Evolutionary conservation across 2,797 vertebrate species (phyloP), one percentile per base, ranked within the genome.

Genomic region (Oreochromis grahami): DNA sequence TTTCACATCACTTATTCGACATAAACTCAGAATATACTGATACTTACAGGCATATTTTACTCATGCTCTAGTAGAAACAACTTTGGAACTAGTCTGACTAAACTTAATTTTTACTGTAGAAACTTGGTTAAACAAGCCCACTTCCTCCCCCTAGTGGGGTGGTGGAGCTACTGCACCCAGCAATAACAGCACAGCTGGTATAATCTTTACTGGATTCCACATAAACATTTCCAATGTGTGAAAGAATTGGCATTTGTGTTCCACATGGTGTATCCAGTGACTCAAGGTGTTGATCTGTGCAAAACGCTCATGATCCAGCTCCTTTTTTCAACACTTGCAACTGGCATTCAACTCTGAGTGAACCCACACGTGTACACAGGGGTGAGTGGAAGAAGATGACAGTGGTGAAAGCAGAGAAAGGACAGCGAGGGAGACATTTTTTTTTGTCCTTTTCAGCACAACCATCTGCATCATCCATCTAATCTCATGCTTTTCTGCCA

Each of bases 181-280:
- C n/a, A 63, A 34, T 63, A 36, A n/a, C 58, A 63, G 19, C 58
- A 8, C 58, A 38, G 58, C 58, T 72, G 17, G 4, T 29, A 53
- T 70, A n/a, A 19, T 90, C 86, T 93, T 94, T 90, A 93, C 81
- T 90, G 87, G 88, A 88, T 91, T 92, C 72, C 88, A 89, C 86
- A 90, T 92, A 89, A 92, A 94, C 88, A 82, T 82, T 85, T 53
- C 5, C 36, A 77, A 45, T 88, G 79, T 87, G 52, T 86, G 86
- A 79, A 86, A 53, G 89, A 76, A 77, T 4, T 36, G 24, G 45
- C 83, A 85, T 82, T 81, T 86, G 70, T 82, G 41, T 78, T 58
- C 83, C 72, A 88, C 82, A 85, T 87, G 77, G 32, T 89, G 87
- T 78, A 86, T 84, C 76, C 32, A 82, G 76, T 86, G 77, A 87